Percentiles rank a stretch among this genome's conserved stretches.
Evolutionary conservation across 2,113 vertebrate genomes (phyloP).

Genomic region (Eulemur macaco): DNA sequence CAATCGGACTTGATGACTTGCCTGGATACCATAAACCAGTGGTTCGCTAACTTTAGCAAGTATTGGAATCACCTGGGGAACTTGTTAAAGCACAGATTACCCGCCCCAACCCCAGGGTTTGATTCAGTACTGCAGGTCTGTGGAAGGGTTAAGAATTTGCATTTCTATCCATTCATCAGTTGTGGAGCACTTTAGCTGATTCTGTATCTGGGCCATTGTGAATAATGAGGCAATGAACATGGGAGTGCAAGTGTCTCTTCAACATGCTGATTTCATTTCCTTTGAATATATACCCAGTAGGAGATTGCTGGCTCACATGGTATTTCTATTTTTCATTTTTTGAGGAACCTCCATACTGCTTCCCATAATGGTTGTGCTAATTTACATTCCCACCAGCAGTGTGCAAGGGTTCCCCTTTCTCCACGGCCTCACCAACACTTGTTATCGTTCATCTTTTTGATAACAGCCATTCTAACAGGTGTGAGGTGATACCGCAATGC

Average conservation of each 20-base stretch:
- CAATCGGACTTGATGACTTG: background rate
- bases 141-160: background rate
- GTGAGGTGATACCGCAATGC: background rate
- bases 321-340: background rate
- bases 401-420: background rate
- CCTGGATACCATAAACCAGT: background rate
- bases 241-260: background rate
- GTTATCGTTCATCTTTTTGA: background rate
- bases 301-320: background rate
- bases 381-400: background rate
- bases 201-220: background rate
- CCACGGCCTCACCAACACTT: background rate
- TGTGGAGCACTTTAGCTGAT: background rate
- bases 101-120: background rate
- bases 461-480: background rate
- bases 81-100: background rate
- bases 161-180: background rate
- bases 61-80: background rate
- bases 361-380: background rate
- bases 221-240: background rate
- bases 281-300: background rate
- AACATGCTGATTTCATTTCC: background rate
- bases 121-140: background rate
- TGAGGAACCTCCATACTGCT: background rate
- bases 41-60: background rate